These are phyloP conservation scores for Lycophotia porphyrea DNA, from an alignment of 2,888 invertebrate genomes.

Conservation along the genomic window DNA sequence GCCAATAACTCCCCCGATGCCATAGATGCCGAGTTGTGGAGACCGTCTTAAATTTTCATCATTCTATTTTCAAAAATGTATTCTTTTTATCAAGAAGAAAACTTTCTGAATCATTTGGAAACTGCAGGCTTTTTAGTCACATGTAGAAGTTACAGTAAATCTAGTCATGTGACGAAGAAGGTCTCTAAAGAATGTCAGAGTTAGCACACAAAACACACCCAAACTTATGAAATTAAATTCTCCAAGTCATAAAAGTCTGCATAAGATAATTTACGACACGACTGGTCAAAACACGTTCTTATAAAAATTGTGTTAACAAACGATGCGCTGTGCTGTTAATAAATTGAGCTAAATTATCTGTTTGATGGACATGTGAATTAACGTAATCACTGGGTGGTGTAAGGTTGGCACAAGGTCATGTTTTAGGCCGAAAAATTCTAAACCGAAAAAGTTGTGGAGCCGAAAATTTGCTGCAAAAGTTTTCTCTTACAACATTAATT, in stretches of 20 bases:
- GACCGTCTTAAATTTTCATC: no score
- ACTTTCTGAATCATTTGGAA: background rate
- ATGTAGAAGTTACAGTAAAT: background rate
- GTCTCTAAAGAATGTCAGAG: conserved; percentile 37
- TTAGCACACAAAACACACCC: conserved; percentile 40
- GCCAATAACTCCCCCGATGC: no score
- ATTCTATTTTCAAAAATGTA: background rate
- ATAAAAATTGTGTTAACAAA: conserved; percentile 52
- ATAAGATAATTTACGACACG: conserved; percentile 58
- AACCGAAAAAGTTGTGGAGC: background rate
- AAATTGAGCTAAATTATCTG: conserved; percentile 65
- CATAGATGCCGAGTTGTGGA: no score
- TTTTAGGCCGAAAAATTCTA: conserved; percentile 24
- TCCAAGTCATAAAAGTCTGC: conserved; percentile 52
- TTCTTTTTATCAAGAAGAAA: background rate
- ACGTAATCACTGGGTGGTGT: conserved; percentile 58
- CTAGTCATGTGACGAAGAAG: conserved; percentile 22
- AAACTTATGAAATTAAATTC: conserved; percentile 53
- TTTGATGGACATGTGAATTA: conserved; percentile 71
- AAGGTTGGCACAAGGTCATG: conserved; percentile 55
- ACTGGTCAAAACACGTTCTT: conserved; percentile 58
- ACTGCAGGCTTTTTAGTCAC: background rate
- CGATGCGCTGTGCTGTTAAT: conserved; percentile 55
- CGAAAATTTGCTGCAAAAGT: background rate
- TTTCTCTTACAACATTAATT: background rate